Evolutionary conservation across 2,113 vertebrate genomes (phyloP), one percentile per base, ranked within the genome.

Genomic region (Periophthalmodon schlosseri): DNA sequence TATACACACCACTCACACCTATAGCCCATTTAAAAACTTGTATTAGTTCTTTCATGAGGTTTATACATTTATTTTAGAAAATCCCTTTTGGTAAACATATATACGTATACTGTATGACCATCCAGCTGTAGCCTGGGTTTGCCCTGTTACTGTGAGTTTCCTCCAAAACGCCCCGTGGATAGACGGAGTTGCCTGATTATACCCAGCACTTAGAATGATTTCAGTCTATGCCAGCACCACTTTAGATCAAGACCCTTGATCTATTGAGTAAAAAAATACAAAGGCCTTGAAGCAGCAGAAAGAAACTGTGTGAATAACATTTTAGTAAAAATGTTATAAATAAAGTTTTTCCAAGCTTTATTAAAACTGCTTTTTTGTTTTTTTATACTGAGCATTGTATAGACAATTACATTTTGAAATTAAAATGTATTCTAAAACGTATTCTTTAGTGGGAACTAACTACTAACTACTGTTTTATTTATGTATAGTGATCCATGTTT

Each of bases 221-320:
- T 92, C 88, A 91, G 89, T 94, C 93, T 93, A 80, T 93, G 93
- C 95, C 93, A 94, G 90, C 87, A 91, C 87, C 80, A 20, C 85
- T 95, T 95, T 94, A 82, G 85, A 80, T 80, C 82, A 76, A 93
- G 83, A 78, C 73, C 80, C 89, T 92, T 94, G 92, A 94, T 81
- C 76, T 88, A 84, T 76, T 91, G 90, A 74, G 78, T 80, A 80
- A 0, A 74, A 75, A 71, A 72, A 78, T 71, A 74, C 72, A 78
- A 74, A 74, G 77, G 74, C 80, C 54, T 11, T 57, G 0, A 23
- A 57, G 11, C 8, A 21, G n/a, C 54, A 21, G n/a, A n/a, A 23
- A n/a, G 23, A 20, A 12, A 28, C 1, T 1, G 2, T 28, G 28
- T 28, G 13, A 18, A 18, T 44, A 44, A 44, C 8, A 10, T 44